Conservation (phyloP, 2,888 invertebrate species). For the Panzeria rudis region DNA sequence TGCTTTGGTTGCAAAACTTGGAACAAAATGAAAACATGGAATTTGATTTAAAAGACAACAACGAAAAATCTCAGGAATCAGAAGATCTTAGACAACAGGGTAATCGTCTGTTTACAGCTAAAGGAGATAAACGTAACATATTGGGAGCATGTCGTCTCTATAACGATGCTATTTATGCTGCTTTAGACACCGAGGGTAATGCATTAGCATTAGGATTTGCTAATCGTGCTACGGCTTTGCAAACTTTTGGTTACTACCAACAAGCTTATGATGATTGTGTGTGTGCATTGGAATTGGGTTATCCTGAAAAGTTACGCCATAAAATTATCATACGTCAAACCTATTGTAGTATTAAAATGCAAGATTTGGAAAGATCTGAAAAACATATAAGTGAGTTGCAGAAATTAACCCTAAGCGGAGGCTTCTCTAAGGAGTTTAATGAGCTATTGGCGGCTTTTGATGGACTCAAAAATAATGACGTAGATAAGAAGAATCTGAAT, state of each 20-base stretch:
- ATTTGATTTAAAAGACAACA: conserved; percentile 30
- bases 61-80: conserved; percentile 68
- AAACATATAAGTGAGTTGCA: conserved; percentile 72
- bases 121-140: conserved; percentile 62
- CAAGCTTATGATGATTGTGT: conserved; percentile 81
- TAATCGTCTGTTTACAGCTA: conserved; percentile 75
- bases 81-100: conserved; percentile 76
- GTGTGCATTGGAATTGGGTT: conserved; percentile 77
- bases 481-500: background rate
- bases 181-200: conserved; percentile 73
- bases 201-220: conserved; percentile 79
- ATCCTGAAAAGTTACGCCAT: conserved; percentile 76
- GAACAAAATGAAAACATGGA: conserved; percentile 49
- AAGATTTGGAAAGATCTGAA: conserved; percentile 61
- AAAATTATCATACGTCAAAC: conserved; percentile 78
- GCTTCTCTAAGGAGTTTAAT: conserved; percentile 71
- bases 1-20: conserved; percentile 64
- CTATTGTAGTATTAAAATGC: conserved; percentile 76
- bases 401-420: conserved; percentile 70
- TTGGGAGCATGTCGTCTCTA: conserved; percentile 77
- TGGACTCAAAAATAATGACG: conserved; percentile 10
- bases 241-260: conserved; percentile 78
- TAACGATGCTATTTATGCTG: conserved; percentile 79
- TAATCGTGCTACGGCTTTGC: conserved; percentile 80
- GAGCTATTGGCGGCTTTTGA: conserved; percentile 64